Conservation (phyloP, 1,140 invertebrate species). For the Drosophila prosaltans region DNA sequence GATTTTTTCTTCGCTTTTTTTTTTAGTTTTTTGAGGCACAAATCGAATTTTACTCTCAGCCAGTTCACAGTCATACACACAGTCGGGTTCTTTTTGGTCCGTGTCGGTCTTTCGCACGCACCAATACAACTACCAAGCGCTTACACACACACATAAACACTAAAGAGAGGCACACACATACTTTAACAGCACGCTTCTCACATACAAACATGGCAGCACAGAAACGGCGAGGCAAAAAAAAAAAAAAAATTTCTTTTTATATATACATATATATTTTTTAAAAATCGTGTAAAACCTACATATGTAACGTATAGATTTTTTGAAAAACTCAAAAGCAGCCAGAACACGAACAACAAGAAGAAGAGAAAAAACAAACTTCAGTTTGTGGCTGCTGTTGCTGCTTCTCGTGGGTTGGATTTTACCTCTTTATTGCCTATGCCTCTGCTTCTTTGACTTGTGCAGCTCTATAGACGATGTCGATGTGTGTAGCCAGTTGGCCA, state of each 20-base stretch:
- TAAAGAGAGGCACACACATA: conserved; percentile 38
- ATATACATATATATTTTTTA: conserved; percentile 47
- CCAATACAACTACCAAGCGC: conserved; percentile 30
- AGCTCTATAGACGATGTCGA: conserved; percentile 56
- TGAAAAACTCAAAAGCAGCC: conserved; percentile 49
- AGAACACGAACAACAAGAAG: conserved; percentile 17
- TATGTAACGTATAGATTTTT: conserved; percentile 31
- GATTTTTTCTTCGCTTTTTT: conserved; percentile 7
- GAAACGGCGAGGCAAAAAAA: conserved; percentile 46
- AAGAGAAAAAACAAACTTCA: conserved; percentile 40
- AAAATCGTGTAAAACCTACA: conserved; percentile 27
- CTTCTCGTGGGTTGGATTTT: neutral
- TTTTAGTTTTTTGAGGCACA: conserved; percentile 60
- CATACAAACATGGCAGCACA: conserved; percentile 28
- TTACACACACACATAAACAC: conserved; percentile 38
- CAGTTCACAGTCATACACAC: conserved; percentile 49
- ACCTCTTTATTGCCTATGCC: conserved; percentile 8
- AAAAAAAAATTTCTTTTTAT: conserved; percentile 67
- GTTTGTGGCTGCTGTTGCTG: conserved; percentile 31
- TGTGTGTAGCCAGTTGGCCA: conserved; percentile 32
- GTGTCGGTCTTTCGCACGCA: conserved; percentile 66
- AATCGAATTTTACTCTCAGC: conserved; percentile 74
- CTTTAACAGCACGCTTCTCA: conserved; percentile 27
- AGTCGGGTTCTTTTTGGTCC: conserved; percentile 75
- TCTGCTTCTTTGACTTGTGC: conserved; percentile 5